Evolutionary conservation across 2,113 vertebrate species (phyloP), one percentile per base, ranked within the genome.

Genomic region (Colius striatus): DNA sequence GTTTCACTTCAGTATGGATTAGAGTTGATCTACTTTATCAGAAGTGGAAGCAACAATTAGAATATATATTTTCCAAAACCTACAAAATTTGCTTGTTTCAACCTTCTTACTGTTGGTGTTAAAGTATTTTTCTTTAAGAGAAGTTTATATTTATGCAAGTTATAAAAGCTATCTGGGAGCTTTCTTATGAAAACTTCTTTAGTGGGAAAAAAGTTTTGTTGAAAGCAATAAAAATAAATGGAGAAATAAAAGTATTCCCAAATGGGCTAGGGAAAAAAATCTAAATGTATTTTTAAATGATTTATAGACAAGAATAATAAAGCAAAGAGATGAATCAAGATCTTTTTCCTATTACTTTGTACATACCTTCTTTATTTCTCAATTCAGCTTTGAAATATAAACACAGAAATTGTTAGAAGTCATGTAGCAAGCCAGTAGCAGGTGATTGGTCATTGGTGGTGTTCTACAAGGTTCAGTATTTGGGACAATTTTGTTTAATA

Each of bases 161-260:
- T 3, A 1, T 86, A 41, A 50, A 1, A 19, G 23, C 12, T 57
- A 47, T 1, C 2, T 21, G 2, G 6, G 1, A 72, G 30, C 60
- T 13, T 63, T 75, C 4, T 51, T 54, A 67, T 7, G 5, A 71
- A 55, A 71, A 16, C 5, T 11, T 72, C 16, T 26, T 12, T 38
- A 74, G 38, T 13, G 10, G 2, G 2, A 29, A 27, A 36, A 36
- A 47, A 43, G 0, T 11, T 41, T 63, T 57, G 2, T 54, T 51
- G 22, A 61, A 81, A 73, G 3, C 8, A 25, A 8, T 78, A 43
- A 20, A 5, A 74, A 26, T 50, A 74, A 22, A 10, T 62, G 14
- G 30, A 83, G 36, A 67, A 71, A 78, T 25, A 0, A 23, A 82
- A 36, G 5, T 74, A 36, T 55, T 84, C 20, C 63, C 5, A 57